Percentiles rank a stretch among this genome's conserved stretches.
Conservation (phyloP, 2,113 vertebrate species). For the Ctenodactylus gundi region DNA sequence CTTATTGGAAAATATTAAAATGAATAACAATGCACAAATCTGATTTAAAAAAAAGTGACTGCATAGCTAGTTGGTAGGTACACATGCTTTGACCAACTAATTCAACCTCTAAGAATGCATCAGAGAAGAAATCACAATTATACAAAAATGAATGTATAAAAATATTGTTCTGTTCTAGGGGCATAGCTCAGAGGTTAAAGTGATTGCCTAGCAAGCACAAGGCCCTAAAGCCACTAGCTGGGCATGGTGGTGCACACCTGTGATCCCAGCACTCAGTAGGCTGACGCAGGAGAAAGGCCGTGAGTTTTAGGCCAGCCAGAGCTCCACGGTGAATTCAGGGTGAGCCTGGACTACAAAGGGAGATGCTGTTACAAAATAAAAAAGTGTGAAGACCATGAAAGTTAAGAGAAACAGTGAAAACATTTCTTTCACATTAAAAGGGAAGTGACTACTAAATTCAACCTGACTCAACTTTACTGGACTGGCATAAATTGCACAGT, state of each 20-base stretch:
- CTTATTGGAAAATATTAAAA: conserved; percentile 20
- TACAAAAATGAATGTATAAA: background rate
- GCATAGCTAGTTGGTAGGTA: background rate
- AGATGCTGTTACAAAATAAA: background rate
- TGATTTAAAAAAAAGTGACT: background rate
- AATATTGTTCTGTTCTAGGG: background rate
- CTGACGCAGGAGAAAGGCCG: background rate
- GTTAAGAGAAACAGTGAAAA: background rate
- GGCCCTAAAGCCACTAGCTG: no score
- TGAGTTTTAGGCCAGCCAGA: background rate
- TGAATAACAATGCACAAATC: background rate
- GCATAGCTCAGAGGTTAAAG: no score
- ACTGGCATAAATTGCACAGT: background rate
- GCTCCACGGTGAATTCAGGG: background rate
- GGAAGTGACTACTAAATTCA: background rate
- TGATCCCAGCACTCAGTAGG: background rate
- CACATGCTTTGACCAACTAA: background rate
- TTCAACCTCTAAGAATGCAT: conserved; percentile 22
- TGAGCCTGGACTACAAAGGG: background rate
- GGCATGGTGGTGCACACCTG: background rate
- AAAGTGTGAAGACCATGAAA: background rate
- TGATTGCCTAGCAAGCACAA: no score
- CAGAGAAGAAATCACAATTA: background rate
- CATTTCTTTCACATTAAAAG: background rate
- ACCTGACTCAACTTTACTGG: background rate